Evolutionary conservation across 2,113 vertebrate genomes (phyloP).

Genomic region (Xenopus laevis): DNA sequence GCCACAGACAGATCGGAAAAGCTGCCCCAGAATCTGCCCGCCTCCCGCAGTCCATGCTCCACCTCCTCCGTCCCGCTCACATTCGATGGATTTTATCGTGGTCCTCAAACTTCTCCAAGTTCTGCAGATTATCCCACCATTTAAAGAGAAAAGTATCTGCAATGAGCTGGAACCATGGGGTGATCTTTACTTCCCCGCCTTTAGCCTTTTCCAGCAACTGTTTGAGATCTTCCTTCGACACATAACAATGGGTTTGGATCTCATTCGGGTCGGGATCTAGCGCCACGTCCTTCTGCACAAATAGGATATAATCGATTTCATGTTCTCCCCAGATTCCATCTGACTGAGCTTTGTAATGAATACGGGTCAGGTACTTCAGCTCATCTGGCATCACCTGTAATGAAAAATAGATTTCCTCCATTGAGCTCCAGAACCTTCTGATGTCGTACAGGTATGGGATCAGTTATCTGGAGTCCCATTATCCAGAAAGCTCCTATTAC

Average conservation of each 20-base stretch:
- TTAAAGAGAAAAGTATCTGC: conserved; percentile 87
- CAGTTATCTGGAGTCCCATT: no score
- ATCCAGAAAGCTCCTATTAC: no score
- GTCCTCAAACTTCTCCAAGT: conserved; percentile 81
- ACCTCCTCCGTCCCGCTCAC: conserved; percentile 52
- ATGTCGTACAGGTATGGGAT: no score
- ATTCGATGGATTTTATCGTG: conserved; percentile 84
- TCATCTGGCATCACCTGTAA: conserved; percentile 85
- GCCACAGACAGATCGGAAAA: no score
- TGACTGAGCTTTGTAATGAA: conserved; percentile 94
- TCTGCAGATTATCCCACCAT: conserved; percentile 91
- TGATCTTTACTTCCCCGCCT: conserved; percentile 76
- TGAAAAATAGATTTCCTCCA: no score
- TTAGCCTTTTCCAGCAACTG: conserved; percentile 79
- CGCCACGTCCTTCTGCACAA: conserved; percentile 85
- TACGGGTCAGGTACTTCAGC: conserved; percentile 86
- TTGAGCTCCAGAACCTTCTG: no score
- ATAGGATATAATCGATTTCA: conserved; percentile 96
- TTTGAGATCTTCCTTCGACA: conserved; percentile 85
- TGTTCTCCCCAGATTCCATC: conserved; percentile 96
- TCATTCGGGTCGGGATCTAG: conserved; percentile 88
- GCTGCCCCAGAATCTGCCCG: no score
- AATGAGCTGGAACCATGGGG: conserved; percentile 92
- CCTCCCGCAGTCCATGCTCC: no score
- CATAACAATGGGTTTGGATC: conserved; percentile 84